Conservation (phyloP, 2,888 invertebrate species). For the Lamellibrachia satsuma region DNA sequence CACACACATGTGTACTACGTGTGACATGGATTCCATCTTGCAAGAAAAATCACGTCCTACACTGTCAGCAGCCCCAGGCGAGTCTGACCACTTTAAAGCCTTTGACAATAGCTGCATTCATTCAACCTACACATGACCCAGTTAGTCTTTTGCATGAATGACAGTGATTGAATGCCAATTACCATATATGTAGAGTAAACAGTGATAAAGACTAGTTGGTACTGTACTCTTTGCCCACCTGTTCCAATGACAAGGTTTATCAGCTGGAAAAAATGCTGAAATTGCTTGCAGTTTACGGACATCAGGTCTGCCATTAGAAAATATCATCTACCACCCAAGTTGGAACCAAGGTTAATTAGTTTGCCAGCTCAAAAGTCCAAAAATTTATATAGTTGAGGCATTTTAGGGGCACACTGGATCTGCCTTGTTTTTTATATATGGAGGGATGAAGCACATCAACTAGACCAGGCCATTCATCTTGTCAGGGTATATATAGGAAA, state of each 20-base stretch:
- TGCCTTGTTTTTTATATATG: background rate
- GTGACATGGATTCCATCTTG: background rate
- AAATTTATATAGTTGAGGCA: background rate
- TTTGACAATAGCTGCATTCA: background rate
- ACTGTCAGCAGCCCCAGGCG: background rate
- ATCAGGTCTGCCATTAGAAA: background rate
- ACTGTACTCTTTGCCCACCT: background rate
- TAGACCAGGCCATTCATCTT: background rate
- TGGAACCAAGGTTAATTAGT: background rate
- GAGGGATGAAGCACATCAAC: background rate
- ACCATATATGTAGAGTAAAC: background rate
- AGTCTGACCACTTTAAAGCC: background rate
- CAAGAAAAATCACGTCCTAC: background rate
- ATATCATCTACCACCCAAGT: background rate
- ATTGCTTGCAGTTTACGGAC: background rate
- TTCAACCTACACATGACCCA: background rate
- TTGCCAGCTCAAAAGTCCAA: background rate
- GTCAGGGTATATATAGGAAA: background rate
- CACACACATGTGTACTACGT: background rate
- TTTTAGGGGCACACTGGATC: background rate
- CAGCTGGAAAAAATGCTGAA: background rate
- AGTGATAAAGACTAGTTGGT: background rate
- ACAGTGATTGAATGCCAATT: conserved; percentile 17
- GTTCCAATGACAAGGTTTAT: background rate
- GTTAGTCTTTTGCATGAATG: background rate